Conservation (phyloP, 2,888 invertebrate genomes). For the Caenorhabditis plicata region DNA sequence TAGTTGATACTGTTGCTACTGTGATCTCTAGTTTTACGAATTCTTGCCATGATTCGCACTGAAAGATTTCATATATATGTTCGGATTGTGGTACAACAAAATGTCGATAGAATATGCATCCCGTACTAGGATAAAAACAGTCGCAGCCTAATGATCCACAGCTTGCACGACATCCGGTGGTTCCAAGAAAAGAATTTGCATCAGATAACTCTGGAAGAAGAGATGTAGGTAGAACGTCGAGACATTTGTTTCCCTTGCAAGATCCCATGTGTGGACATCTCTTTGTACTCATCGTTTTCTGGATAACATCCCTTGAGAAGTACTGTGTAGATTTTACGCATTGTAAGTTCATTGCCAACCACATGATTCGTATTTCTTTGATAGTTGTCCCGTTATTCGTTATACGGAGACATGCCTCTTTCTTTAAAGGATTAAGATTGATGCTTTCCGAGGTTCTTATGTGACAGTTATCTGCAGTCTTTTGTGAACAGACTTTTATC, state of each 20-base stretch:
- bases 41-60: constrained; percentile 1
- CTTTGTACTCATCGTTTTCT: constrained; percentile 1
- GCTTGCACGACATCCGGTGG: constrained; percentile 2
- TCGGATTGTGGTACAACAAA: constrained; percentile 2
- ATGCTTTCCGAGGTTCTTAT: not conserved
- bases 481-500: no score
- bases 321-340: constrained; percentile 1
- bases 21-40: not conserved
- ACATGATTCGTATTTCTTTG: constrained; percentile 1
- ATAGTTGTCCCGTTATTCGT: not conserved
- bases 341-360: not conserved
- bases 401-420: constrained; percentile 3
- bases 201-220: constrained; percentile 1
- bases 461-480: no score
- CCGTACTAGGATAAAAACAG: constrained; percentile 7
- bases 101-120: constrained; percentile 13
- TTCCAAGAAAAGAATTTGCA: constrained; percentile 3
- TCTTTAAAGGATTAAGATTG: not conserved
- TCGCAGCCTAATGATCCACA: constrained; percentile 13
- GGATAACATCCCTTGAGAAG: constrained; percentile 1
- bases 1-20: not conserved
- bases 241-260: constrained; percentile 3
- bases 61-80: constrained; percentile 2
- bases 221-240: not conserved
- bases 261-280: constrained; percentile 8